Evolutionary conservation across 23 tunicate species (phyloP), one percentile per base, ranked within the genome.

Genomic region (Diplosoma virens): DNA sequence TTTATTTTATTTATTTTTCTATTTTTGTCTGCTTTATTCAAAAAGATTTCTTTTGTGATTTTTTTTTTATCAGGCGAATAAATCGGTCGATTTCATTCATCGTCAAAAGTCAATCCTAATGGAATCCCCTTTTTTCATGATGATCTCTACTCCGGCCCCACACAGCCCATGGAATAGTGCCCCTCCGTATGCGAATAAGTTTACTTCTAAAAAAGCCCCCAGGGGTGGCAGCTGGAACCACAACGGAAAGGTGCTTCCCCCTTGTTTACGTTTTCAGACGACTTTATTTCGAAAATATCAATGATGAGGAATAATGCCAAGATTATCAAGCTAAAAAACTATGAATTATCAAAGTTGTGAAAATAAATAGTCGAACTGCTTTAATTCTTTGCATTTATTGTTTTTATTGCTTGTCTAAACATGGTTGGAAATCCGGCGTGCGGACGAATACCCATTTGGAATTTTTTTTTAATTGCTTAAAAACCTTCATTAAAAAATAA

Each of bases 61-160:
- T 25, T 14, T 61, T 29, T 28, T 18, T 27, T 26, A 23, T 18
- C 52, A 87, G 95, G 97, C 90, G 11, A 93, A 93, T 48, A 73
- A 74, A 45, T 93, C 98, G n/a, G 81, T 73, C 1, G 84, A 82
- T 18, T 82, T 72, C 73, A 94, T 88, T 32, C 65, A 59, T 20
- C 20, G 65, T 20, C 78, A 71, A 17, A 72, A 37, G 28, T 23
- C 34, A n/a, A 54, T 34, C 0, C 23, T 55, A 11, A 6, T 35
- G 23, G 36, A 23, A 17, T 36, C 58, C 33, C 95, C 98, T 7
- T 94, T 88, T 33, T 41, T 94, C 28, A 75, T 94, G 87, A 94
- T 94, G 95, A 66, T 94, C 18, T 87, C 99, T 5, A 87, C 99
- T 25, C 99, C 99, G 3, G 99, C 99, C 35, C 95, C 95, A 1